Evolutionary conservation across 2,888 invertebrate genomes (phyloP).

Genomic region (Villa cingulata): DNA sequence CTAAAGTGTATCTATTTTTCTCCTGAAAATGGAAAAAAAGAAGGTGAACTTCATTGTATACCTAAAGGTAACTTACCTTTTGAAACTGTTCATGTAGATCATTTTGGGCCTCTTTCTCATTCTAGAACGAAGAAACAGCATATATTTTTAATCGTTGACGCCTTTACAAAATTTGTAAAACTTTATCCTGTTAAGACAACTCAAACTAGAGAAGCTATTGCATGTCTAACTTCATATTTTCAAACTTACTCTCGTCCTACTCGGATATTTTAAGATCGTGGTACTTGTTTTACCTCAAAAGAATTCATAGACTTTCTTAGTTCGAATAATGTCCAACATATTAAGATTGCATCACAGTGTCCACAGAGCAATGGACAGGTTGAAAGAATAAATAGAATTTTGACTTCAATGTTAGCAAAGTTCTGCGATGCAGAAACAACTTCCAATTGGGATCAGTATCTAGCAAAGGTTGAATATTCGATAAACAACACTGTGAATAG

Average conservation of each 20-base stretch:
- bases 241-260: too few relatives aligned
- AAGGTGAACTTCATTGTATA: too few relatives aligned
- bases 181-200: too few relatives aligned
- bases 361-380: constrained; percentile 8
- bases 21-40: too few relatives aligned
- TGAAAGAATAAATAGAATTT: too few relatives aligned
- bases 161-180: too few relatives aligned
- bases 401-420: constrained; percentile 11
- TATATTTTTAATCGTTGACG: neutral
- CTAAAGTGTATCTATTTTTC: too few relatives aligned
- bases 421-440: constrained; percentile 3
- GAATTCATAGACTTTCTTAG: constrained; percentile 22
- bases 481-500: constrained; percentile 20
- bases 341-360: neutral
- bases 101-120: too few relatives aligned
- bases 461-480: constrained; percentile 16
- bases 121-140: neutral
- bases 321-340: constrained; percentile 13
- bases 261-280: constrained; percentile 12
- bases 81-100: too few relatives aligned
- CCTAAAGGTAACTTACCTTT: too few relatives aligned
- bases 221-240: neutral
- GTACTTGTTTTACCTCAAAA: constrained; percentile 27
- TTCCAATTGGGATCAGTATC: constrained; percentile 7
- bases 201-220: neutral